These are phyloP conservation scores for Acrocephalus arundinaceus DNA, from an alignment of 2,113 vertebrate genomes.

Conservation along the genomic window DNA sequence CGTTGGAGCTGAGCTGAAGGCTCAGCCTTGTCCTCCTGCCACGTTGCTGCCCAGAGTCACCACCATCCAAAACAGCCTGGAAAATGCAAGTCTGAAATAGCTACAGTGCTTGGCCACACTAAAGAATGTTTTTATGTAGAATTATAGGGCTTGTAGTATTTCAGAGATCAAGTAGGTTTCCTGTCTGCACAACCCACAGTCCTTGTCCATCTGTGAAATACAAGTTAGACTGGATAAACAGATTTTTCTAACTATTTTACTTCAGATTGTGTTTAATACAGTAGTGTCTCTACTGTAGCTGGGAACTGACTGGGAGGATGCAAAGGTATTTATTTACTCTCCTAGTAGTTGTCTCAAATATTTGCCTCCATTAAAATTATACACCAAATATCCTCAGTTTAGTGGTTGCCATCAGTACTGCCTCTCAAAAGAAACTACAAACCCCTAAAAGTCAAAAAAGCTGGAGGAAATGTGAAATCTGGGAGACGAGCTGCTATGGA, in stretches of 20 bases:
- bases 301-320: neutral
- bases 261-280: neutral
- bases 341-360: neutral
- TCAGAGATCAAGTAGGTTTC: conserved; percentile 19
- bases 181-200: neutral
- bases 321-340: neutral
- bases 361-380: neutral
- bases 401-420: neutral
- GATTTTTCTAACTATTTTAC: neutral
- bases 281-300: neutral
- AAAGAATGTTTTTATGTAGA: neutral
- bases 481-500: neutral
- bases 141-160: conserved; percentile 1
- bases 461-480: neutral
- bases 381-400: neutral
- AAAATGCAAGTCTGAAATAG: neutral
- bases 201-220: neutral
- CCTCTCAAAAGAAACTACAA: neutral
- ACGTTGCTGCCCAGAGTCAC: neutral
- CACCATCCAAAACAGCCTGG: neutral
- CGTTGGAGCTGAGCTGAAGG: neutral
- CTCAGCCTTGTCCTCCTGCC: neutral
- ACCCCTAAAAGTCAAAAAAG: neutral
- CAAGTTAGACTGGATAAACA: neutral
- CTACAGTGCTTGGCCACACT: neutral